Evolutionary conservation across 2,113 vertebrate genomes (phyloP), one percentile per base, ranked within the genome.

Genomic region (Atractosteus spatula): DNA sequence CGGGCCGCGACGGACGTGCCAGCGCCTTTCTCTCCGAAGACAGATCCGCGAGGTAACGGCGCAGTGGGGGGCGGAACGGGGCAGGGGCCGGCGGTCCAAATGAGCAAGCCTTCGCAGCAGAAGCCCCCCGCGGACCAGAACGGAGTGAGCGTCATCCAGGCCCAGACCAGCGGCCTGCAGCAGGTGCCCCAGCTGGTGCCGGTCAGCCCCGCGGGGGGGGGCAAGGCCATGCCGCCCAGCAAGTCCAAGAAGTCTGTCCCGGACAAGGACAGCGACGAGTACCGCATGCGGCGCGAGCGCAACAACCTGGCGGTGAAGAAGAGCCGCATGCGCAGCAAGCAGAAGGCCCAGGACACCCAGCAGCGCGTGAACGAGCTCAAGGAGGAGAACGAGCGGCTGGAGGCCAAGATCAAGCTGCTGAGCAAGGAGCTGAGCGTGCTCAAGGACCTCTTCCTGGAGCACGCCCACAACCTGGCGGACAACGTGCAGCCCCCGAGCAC

Each of bases 301-400:
- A 99, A 99, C 92, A 99, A 99, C 90, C 93, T 99, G 92, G 97
- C 97, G 0, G 97, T 99, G 82, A 99, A 98, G 79, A 99, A 99
- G 89, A 99, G 96, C 84, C 92, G 96, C 7, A 92, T 97, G 94
- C 96, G 96, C 84, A 97, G 96, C 89, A 99, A 99, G 79, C 97
- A 99, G 90, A 99, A 99, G 78, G 97, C 97, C 0, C 94, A 95
- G 82, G 97, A 99, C 81, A 99, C 97, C 0, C 91, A 98, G 87
- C 96, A 98, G 62, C 90, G 95, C 2, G 97, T 99, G 71, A 96
- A 97, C 79, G 96, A 99, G 93, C 93, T 99, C 16, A 99, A 98
- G 78, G 97, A 99, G 82, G 97, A 99, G 87, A 99, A 99, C 10
- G 96, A 99, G 89, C 94, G 97, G 0, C 94, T 99, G 83, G 97